Evolutionary conservation across 1,140 invertebrate genomes (phyloP).

Genomic region (Cotesia vestalis): DNA sequence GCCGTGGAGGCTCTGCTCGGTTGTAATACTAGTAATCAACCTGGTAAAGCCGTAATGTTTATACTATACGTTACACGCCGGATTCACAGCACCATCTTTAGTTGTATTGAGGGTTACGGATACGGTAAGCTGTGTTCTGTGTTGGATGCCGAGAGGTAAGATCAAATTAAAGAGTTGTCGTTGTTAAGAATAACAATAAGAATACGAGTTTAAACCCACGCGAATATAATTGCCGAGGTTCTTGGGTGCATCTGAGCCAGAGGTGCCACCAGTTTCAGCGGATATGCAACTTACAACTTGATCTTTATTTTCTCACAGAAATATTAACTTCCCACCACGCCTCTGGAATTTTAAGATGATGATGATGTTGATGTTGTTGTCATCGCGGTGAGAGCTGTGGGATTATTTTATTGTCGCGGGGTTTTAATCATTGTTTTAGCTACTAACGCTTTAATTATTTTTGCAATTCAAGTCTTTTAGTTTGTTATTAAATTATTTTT

Average conservation of each 20-base stretch:
- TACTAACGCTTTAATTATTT: not conserved
- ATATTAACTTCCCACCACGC: slow-evolving; percentile 34
- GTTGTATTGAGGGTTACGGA: no score
- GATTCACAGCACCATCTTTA: slow-evolving; percentile 13
- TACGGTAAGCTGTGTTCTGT: no score
- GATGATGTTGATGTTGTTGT: slow-evolving; percentile 33
- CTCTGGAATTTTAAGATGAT: slow-evolving; percentile 18
- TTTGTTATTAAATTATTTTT: no score
- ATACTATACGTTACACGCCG: slow-evolving; percentile 34
- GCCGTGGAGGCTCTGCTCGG: slow-evolving; percentile 33
- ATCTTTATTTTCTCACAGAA: slow-evolving; percentile 33
- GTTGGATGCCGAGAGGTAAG: no score
- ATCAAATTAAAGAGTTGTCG: slow-evolving; percentile 21
- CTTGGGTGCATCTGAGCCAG: not conserved
- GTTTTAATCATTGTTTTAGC: not conserved
- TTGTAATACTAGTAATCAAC: slow-evolving; percentile 46
- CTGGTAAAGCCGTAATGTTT: slow-evolving; percentile 43
- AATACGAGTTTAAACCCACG: not conserved
- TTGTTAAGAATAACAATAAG: not conserved
- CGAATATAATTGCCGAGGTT: not conserved
- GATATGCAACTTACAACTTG: slow-evolving; percentile 7
- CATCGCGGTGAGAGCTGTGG: slow-evolving; percentile 23
- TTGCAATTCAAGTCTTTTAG: no score
- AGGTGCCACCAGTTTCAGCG: not conserved
- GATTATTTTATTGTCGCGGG: not conserved